Base-by-base conservation (phyloP, 2,888 invertebrate genomes). In the Sicus ferrugineus region DNA sequence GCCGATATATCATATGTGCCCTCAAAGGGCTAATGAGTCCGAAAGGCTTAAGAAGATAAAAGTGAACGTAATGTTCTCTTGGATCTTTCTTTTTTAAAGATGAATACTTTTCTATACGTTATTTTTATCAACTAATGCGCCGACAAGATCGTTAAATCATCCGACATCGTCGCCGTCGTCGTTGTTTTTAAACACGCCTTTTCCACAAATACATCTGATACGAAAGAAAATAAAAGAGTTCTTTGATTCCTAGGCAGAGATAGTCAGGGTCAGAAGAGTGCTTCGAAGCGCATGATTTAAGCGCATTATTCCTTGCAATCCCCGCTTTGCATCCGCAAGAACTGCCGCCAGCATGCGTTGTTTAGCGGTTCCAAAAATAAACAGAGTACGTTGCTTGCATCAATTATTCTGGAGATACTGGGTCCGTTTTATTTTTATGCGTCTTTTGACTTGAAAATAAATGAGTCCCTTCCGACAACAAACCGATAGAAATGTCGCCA, bases 251-350 rank as follows among this genome's bases (percentile, higher is more conserved):
- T 19, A 63, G 28, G 42, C 42, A 48, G 30, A 31, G 38, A 63
- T 63, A 72, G 70, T 80, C 78, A 79, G 78, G 79, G 80, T 80
- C 79, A 79, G 79, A 75, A 77, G 78, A 75, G 76, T 75, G 77
- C 79, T 77, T 77, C 63, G 50, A 61, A 42, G 56, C 56, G 19
- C n/a, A 30, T 30, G 16, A 28, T n/a, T 56, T 11, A 5, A 16
- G 26, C 30, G 30, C 30, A 7, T n/a, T 23, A 14, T n/a, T 11
- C 30, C 9, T 2, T 54, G 30, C 54, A 11, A 11, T n/a, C 42
- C 42, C 42, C 16, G n/a, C n/a, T 42, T n/a, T n/a, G 6, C 42
- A 16, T n/a, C 42, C 4, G 42, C 42, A 16, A 16, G 16, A 42
- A n/a, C 1, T 16, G 42, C 42, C 3, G 30, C n/a, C 56, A 56